Conservation (phyloP, 2,797 vertebrate species). For the Pipistrellus pipistrellus region DNA sequence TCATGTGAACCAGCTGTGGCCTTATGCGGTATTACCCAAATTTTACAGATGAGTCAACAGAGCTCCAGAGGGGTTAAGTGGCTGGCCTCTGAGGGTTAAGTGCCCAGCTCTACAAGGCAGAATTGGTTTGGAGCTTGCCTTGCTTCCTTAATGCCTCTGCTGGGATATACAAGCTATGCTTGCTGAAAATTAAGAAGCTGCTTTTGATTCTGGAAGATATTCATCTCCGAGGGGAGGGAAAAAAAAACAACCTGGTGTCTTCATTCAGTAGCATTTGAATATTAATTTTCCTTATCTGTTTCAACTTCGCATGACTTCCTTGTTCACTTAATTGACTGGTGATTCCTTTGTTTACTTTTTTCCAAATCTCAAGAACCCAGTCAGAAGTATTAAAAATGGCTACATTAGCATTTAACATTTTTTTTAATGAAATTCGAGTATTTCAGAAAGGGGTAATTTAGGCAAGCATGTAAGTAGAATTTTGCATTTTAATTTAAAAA, state of each 20-base stretch:
- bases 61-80: constrained; percentile 31
- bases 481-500: constrained; percentile 84
- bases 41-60: constrained; percentile 44
- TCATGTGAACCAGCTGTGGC: neutral
- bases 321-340: constrained; percentile 74
- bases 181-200: constrained; percentile 61
- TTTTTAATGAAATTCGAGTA: constrained; percentile 66
- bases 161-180: neutral
- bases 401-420: constrained; percentile 73
- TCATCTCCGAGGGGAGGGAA: constrained; percentile 59
- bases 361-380: constrained; percentile 65
- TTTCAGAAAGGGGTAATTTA: constrained; percentile 78
- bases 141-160: neutral
- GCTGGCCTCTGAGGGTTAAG: constrained; percentile 32
- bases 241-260: neutral
- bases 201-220: constrained; percentile 73
- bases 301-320: constrained; percentile 71
- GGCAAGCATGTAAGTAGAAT: constrained; percentile 74
- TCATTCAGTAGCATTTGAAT: constrained; percentile 73
- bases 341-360: constrained; percentile 81
- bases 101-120: neutral
- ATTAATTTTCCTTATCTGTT: constrained; percentile 76
- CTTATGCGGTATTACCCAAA: neutral
- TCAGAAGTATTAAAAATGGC: constrained; percentile 72
- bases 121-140: constrained; percentile 24